Base-by-base conservation (phyloP, 2,113 vertebrate species). In the Saimiri boliviensis region DNA sequence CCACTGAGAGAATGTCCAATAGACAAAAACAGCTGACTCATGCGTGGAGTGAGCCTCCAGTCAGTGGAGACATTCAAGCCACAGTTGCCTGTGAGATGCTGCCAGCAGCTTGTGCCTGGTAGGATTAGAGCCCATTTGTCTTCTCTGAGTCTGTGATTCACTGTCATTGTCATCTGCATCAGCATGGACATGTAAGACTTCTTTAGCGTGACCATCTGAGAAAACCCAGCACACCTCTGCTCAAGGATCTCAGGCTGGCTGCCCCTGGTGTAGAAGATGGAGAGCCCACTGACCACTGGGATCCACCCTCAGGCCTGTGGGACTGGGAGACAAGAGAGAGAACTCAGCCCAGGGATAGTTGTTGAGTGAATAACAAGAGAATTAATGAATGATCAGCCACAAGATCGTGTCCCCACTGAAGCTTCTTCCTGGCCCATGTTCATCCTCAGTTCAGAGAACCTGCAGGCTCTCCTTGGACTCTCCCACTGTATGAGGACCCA, bases 61-160 rank as follows among this genome's bases (percentile, higher is more conserved):
- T 54, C 58, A 11, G 0, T 0, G 23, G 58, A 91, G 30, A 58
- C 54, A 77, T 27, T 49, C 91, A 86, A 85, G 70, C 37, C 23
- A 17, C 47, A 40, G 40, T 86, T 60, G 66, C 40, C 52, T 8
- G 0, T 25, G 45, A 89, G 45, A 56, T 14, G 52, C 58, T 40
- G 47, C 54, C 60, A 32, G 81, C 10, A 7, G 49, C 63, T 79
- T 23, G 32, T 23, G 70, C 30, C 32, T 52, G 60, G 40, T 74
- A 23, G 27, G 32, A 35, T 47, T 77, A 45, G 58, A 56, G 1
- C 13, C 37, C 52, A 12, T 37, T 49, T 49, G 27, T 92, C 60
- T 95, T 80, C 95, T 42, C 83, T 52, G 74, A 45, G 32, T 35
- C 42, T 81, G 19, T 45, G 68, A 79, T 40, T 86, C 45, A 47